Evolutionary conservation across 2,888 invertebrate species (phyloP).

Genomic region (Siphlonurus alternatus): DNA sequence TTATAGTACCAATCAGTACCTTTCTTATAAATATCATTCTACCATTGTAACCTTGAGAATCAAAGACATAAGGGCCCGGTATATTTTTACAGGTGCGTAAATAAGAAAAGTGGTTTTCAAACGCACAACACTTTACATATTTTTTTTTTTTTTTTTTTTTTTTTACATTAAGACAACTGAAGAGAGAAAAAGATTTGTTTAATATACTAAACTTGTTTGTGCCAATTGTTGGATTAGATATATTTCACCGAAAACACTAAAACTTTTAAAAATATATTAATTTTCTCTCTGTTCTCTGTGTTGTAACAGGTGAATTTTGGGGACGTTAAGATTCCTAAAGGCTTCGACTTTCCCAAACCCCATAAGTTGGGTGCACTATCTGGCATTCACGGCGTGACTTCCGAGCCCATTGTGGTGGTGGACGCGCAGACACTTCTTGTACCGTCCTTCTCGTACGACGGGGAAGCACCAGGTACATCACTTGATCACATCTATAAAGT

Average conservation of each 20-base stretch:
- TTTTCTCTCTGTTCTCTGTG: neutral
- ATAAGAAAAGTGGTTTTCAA: too few species aligned
- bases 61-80: too few species aligned
- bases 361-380: constrained; percentile 54
- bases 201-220: too few species aligned
- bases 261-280: neutral
- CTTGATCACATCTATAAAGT: constrained; percentile 13
- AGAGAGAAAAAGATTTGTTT: too few species aligned
- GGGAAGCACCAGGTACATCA: constrained; percentile 79
- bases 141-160: neutral
- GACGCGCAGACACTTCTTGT: constrained; percentile 85
- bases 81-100: too few species aligned
- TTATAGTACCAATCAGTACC: too few species aligned
- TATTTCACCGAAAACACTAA: neutral
- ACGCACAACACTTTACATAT: too few species aligned
- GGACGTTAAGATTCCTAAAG: constrained; percentile 61
- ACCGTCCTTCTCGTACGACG: constrained; percentile 82
- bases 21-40: too few species aligned
- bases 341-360: constrained; percentile 66
- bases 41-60: too few species aligned
- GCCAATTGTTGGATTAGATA: neutral
- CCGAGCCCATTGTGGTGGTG: constrained; percentile 74
- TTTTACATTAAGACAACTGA: neutral
- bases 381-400: constrained; percentile 69
- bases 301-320: constrained; percentile 67